Base-by-base conservation (phyloP, 2,797 vertebrate species). In the Liasis olivaceus region DNA sequence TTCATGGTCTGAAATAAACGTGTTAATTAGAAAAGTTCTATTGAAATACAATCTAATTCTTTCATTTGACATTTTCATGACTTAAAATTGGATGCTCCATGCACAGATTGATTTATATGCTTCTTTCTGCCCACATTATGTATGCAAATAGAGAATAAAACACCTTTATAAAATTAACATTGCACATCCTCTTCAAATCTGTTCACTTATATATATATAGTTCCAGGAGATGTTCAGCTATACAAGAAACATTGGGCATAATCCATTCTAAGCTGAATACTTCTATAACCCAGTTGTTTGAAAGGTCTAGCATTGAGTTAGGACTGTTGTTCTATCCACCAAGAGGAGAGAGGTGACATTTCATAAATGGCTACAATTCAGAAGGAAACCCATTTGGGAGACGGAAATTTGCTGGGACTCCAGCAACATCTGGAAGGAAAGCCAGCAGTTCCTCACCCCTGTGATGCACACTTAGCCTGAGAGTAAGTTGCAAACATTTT, bases 141-240 rank as follows among this genome's bases (percentile, higher is more conserved):
- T 31, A 91, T 20, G 24, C 47, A 36, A 62, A 66, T 72, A 95
- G 56, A 66, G 86, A 3, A 4, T 72, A 66, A 36, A n/a, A 64
- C 42, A 81, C 58, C 88, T 91, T 93, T 87, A n/a, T 66, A 77
- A 92, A 85, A 54, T 81, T 59, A 91, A 92, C 31, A 87, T 92
- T 36, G 31, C 63, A 93, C 94, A 93, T 85, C 4, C 24, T 92
- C 42, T 95, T 93, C 62, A 28, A 87, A 92, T 91, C 92, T 17
- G 60, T 91, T 93, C 64, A n/a, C 9, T 56, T 87, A 42, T 87
- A 86, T 93, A 72, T 9, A 58, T 56, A 31, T 77, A 64, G 59
- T 64, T 69, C 5, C 56, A 60, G 1, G 86, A 47, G 92, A 92
- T 88, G 26, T 20, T 94, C 60, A 85, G 81, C 72, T 66, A 20